phyloP scores from a whole-genome alignment of 2,888 invertebrate genomes.

The Chrysolina oricalcia region DNA sequence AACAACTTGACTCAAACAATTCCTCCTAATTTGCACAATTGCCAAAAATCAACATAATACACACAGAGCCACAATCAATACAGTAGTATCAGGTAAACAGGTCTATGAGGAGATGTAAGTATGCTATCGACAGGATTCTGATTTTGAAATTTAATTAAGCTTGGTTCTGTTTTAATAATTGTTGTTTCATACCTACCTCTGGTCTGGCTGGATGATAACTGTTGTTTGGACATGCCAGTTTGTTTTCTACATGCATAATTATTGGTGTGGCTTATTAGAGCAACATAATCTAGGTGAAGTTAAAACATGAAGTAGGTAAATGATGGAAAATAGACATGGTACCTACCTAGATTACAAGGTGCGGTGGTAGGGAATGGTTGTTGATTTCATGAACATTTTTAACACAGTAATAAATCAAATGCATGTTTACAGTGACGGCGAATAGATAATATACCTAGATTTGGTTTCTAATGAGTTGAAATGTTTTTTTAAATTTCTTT shows the following conservation, averaged over 20 bases:
- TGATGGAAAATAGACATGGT: not conserved
- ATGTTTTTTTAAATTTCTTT: not conserved
- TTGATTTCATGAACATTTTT: not conserved
- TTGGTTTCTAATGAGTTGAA: too few relatives aligned
- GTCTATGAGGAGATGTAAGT: not conserved
- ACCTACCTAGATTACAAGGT: too few relatives aligned
- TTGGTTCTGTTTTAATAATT: too few relatives aligned
- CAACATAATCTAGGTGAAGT: conserved; percentile 46
- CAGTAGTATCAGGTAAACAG: conserved; percentile 50
- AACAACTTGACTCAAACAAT: too few relatives aligned
- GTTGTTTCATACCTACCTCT: too few relatives aligned
- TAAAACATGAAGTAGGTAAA: not conserved
- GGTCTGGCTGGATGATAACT: too few relatives aligned
- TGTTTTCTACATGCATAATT: conserved; percentile 54
- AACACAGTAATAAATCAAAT: too few relatives aligned
- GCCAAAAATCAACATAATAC: too few relatives aligned
- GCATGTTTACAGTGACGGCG: too few relatives aligned
- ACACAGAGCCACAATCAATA: conserved; percentile 49
- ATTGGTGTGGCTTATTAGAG: conserved; percentile 54
- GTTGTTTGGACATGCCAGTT: conserved; percentile 8
- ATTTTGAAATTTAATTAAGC: too few relatives aligned
- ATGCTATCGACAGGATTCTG: not conserved
- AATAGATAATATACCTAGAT: too few relatives aligned
- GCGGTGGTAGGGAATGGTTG: not conserved
- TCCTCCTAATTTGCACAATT: too few relatives aligned